phyloP scores from a whole-genome alignment of 2,888 invertebrate species.

The Beris chalybata region DNA sequence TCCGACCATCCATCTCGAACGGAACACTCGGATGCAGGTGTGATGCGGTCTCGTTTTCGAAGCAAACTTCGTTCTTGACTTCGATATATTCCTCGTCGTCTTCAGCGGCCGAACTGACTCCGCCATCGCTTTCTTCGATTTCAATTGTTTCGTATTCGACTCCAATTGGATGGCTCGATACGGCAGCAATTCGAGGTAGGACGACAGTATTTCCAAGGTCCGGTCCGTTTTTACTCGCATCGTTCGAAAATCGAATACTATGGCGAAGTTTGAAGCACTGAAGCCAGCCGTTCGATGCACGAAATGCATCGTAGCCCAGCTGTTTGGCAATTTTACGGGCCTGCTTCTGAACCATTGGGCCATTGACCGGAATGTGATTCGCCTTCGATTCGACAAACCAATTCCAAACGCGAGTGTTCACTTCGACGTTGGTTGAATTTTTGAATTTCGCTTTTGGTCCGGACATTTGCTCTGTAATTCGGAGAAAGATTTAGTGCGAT shows the following conservation, averaged over 20 bases:
- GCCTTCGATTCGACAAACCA: slow-evolving; percentile 27
- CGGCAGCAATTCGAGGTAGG: neutral
- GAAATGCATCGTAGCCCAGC: slow-evolving; percentile 22
- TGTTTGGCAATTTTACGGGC: slow-evolving; percentile 23
- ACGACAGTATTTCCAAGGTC: neutral
- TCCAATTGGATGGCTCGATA: neutral
- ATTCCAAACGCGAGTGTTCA: slow-evolving; percentile 28
- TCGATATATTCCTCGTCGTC: slow-evolving; percentile 19
- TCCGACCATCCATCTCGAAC: neutral
- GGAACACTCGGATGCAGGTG: neutral
- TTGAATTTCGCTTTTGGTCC: slow-evolving; percentile 14
- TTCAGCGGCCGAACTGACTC: neutral
- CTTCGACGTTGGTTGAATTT: slow-evolving; percentile 25
- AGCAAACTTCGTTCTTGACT: slow-evolving; percentile 19
- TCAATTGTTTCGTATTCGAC: slow-evolving; percentile 21
- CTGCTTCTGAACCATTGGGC: slow-evolving; percentile 24
- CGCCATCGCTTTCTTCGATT: slow-evolving; percentile 21
- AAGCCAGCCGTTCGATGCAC: slow-evolving; percentile 26
- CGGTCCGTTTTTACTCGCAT: slow-evolving; percentile 5
- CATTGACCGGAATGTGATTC: slow-evolving; percentile 26
- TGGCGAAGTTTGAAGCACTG: slow-evolving; percentile 30
- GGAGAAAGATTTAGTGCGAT: no score
- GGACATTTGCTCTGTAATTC: neutral
- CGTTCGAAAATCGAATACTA: slow-evolving; percentile 18
- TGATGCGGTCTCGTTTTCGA: slow-evolving; percentile 19